Percentiles rank a stretch among this genome's conserved stretches.
phyloP scores from a whole-genome alignment of 2,888 invertebrate species.

The Psylliodes chrysocephalus region DNA sequence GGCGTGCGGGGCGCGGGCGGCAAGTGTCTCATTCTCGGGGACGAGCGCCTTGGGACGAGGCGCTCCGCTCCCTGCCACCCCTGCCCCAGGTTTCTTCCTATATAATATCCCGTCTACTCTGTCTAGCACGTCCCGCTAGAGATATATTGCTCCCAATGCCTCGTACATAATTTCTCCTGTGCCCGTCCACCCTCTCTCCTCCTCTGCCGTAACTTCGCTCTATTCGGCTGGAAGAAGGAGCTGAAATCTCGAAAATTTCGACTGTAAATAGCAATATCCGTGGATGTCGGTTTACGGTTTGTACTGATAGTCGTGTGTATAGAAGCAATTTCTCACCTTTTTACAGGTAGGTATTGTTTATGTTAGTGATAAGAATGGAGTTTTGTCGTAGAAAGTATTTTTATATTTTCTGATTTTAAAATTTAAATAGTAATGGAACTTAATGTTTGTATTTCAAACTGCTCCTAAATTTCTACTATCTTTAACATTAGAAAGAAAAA shows the following conservation, averaged over 20 bases:
- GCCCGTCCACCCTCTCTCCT: constrained; percentile 52
- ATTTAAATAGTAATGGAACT: no score
- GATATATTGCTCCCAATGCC: constrained; percentile 66
- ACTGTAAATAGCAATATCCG: constrained; percentile 34
- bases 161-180: constrained; percentile 66
- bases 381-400: no score
- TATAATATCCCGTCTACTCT: constrained; percentile 64
- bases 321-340: background rate
- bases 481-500: no score
- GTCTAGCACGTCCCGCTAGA: constrained; percentile 65
- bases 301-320: background rate
- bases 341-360: background rate
- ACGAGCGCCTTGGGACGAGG: constrained; percentile 62
- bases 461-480: no score
- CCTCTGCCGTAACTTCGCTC: constrained; percentile 36
- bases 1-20: constrained; percentile 48
- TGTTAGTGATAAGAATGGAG: background rate
- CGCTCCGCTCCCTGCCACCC: constrained; percentile 43
- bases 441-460: no score
- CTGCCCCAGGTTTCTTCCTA: constrained; percentile 62
- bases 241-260: constrained; percentile 34
- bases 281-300: background rate
- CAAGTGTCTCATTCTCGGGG: constrained; percentile 63
- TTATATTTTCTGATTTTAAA: no score
- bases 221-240: constrained; percentile 28